Evolutionary conservation across 2,797 vertebrate genomes (phyloP), one percentile per base, ranked within the genome.

Genomic region (Gobionotothen gibberifrons): DNA sequence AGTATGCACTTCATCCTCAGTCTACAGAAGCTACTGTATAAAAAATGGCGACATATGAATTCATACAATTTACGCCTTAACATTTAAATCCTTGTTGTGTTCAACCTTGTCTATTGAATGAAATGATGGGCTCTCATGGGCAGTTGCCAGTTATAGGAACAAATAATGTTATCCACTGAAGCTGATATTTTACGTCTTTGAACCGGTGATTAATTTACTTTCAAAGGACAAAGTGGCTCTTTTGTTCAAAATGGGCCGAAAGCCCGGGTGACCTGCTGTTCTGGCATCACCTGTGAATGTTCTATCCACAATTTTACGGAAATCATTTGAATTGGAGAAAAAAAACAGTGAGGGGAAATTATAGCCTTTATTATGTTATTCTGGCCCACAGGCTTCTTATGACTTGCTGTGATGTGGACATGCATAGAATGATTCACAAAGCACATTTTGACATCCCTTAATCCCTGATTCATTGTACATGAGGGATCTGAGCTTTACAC

Each of bases 141-240:
- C 46, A 29, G 44, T 15, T 72, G 79, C 83, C n/a, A 14, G 7
- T 72, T 69, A 78, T 58, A 17, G 39, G 61, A 66, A 65, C 52
- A 85, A 76, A 85, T 69, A 44, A 61, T 77, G 32, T 48, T 42
- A 46, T 72, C 72, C 44, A 47, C 61, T 74, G 63, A 60, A 81
- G 65, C 42, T 9, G 9, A 44, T 73, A 55, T 55, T 67, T 64
- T 11, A 53, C 9, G 51, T 57, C 55, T 68, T 76, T 79, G 16
- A 72, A 62, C 46, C 43, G 19, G 29, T 55, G 62, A 70, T 84
- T 85, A 43, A 83, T 81, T 84, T 76, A 19, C 9, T 57, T 81
- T 87, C 69, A 85, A 79, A 87, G 12, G n/a, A 42, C n/a, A 56
- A 47, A 75, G 73, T 48, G 59, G 21, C 47, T 62, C 59, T 78